These are phyloP conservation scores for Virgularia gustaviana DNA, from an alignment of 92 coral and sea anemone genomes.

Conservation along the genomic window DNA sequence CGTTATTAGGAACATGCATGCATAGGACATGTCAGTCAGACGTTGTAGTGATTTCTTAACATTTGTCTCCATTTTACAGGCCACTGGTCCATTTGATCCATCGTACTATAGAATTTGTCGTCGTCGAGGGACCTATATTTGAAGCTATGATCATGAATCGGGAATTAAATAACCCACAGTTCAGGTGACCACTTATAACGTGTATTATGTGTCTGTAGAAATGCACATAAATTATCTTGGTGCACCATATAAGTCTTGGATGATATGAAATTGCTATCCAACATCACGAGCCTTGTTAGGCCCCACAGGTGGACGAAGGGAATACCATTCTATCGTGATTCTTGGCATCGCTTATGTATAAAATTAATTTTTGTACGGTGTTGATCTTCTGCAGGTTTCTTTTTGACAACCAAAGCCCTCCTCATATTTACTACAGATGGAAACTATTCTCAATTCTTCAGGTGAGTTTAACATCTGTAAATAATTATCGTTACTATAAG, in stretches of 20 bases:
- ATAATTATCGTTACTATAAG: not conserved
- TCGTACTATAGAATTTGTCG: slow-evolving; percentile 94
- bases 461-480: slow-evolving; percentile 35
- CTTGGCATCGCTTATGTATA: not conserved
- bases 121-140: slow-evolving; percentile 99
- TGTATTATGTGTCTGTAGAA: too few species aligned
- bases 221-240: too few species aligned
- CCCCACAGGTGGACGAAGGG: too few species aligned
- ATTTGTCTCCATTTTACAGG: slow-evolving; percentile 66
- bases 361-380: not conserved
- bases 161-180: slow-evolving; percentile 83
- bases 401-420: slow-evolving; percentile 92
- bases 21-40: too few species aligned
- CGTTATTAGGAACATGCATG: too few species aligned
- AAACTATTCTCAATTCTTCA: slow-evolving; percentile 88
- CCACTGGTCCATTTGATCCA: slow-evolving; percentile 75
- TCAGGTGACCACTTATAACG: too few species aligned
- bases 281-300: too few species aligned
- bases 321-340: too few species aligned
- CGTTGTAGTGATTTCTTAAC: slow-evolving; percentile 56
- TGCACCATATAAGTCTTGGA: too few species aligned
- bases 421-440: slow-evolving; percentile 92
- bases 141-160: slow-evolving; percentile 99
- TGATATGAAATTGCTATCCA: too few species aligned
- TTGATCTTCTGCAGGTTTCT: slow-evolving; percentile 57